Percentiles rank a stretch among this genome's conserved stretches.
Conservation (phyloP, 2,888 invertebrate species). For the Campopleginae sp. region DNA sequence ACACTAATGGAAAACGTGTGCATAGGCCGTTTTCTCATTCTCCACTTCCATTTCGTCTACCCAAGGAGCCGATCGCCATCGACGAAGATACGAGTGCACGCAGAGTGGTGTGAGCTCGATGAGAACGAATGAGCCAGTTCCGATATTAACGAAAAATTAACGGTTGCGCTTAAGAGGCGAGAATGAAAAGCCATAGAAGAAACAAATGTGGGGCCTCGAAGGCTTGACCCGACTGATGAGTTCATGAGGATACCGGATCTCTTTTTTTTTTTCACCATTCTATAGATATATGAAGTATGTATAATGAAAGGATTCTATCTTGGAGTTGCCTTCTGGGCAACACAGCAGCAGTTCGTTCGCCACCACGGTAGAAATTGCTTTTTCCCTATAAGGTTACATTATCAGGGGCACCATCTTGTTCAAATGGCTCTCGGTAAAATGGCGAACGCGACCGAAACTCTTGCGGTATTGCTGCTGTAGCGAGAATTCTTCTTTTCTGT, state of each 20-base stretch:
- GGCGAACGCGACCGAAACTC: conserved; percentile 77
- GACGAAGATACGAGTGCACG: conserved; percentile 31
- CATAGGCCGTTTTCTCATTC: conserved; percentile 45
- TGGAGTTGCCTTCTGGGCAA: conserved; percentile 38
- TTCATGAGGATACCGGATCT: conserved; percentile 43
- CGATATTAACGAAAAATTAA: conserved; percentile 76
- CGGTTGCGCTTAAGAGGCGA: conserved; percentile 76
- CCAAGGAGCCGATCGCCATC: conserved; percentile 63
- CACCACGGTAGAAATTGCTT: conserved; percentile 81
- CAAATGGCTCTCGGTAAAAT: conserved; percentile 82
- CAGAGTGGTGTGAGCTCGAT: conserved; percentile 8
- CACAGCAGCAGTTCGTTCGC: conserved; percentile 50
- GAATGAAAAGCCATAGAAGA: conserved; percentile 63
- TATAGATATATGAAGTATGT: conserved; percentile 13
- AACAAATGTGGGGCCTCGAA: conserved; percentile 5
- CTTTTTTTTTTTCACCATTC: background rate
- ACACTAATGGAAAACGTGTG: background rate
- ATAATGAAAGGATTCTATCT: conserved; percentile 22
- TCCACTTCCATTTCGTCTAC: conserved; percentile 60
- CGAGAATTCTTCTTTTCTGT: conserved; percentile 11
- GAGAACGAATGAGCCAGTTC: conserved; percentile 53
- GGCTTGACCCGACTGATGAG: conserved; percentile 44
- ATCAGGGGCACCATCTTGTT: conserved; percentile 83
- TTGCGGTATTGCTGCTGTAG: conserved; percentile 74
- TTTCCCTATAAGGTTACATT: conserved; percentile 82